phyloP scores from a whole-genome alignment of 2,797 vertebrate genomes.

The Xenops minutus region DNA sequence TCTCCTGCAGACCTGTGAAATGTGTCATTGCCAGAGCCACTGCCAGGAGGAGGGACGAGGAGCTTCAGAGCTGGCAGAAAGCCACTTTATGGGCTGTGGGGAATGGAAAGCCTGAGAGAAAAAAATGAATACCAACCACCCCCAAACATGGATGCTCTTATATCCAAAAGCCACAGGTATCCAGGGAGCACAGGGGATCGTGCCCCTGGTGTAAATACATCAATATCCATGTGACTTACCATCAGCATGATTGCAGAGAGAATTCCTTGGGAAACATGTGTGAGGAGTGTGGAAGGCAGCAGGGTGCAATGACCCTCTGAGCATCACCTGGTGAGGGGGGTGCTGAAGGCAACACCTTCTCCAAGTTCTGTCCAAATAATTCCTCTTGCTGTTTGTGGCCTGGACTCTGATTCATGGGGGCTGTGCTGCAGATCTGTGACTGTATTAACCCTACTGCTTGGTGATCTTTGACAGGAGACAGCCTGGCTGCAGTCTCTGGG shows the following conservation, averaged over 20 bases:
- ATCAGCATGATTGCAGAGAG: not conserved
- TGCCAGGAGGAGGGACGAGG: not conserved
- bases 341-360: not conserved
- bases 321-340: not conserved
- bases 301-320: not conserved
- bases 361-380: not conserved
- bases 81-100: not conserved
- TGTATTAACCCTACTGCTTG: not conserved
- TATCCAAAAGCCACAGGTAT: not conserved
- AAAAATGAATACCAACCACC: not conserved
- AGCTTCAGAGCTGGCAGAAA: not conserved
- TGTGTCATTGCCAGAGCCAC: not conserved
- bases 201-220: not conserved
- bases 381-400: not conserved
- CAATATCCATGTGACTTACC: accelerated
- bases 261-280: not conserved
- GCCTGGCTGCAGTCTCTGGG: not conserved
- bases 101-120: not conserved
- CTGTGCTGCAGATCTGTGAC: not conserved
- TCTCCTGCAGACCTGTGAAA: not conserved
- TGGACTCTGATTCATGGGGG: not conserved
- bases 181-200: not conserved
- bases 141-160: accelerated
- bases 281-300: accelerated
- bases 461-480: not conserved